Percentiles rank a stretch among this genome's conserved stretches.
These are phyloP conservation scores for Thalassaphorura encarpata DNA, from an alignment of 1,140 invertebrate species.

Conservation along the genomic window DNA sequence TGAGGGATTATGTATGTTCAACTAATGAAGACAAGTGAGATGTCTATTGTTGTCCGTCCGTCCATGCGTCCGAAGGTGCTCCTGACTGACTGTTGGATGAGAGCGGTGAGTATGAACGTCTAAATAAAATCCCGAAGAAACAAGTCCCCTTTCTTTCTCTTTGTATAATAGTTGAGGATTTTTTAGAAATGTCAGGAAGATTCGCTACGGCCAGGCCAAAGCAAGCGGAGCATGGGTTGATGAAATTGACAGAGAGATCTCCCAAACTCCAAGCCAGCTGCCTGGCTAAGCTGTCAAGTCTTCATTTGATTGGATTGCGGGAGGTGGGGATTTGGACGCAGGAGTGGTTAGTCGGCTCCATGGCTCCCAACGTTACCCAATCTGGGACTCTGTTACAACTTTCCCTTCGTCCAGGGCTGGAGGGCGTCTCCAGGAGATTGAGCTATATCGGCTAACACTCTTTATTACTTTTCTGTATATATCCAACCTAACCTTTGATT, in stretches of 20 bases:
- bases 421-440: slow-evolving; percentile 4
- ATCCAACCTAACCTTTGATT: slow-evolving; percentile 15
- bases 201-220: slow-evolving; percentile 29
- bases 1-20: background rate
- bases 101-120: background rate
- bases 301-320: slow-evolving; percentile 24
- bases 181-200: slow-evolving; percentile 32
- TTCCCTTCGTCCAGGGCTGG: background rate
- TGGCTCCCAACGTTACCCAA: background rate
- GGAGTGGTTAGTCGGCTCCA: background rate
- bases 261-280: background rate
- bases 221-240: slow-evolving; percentile 30
- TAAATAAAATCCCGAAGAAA: background rate
- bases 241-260: slow-evolving; percentile 34
- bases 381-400: background rate
- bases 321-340: background rate
- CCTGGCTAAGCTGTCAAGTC: slow-evolving; percentile 24
- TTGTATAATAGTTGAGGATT: background rate
- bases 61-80: background rate
- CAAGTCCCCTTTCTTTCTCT: background rate
- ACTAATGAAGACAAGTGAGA: background rate
- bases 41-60: background rate
- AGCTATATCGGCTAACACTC: slow-evolving; percentile 28
- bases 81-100: too few relatives aligned
- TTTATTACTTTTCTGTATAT: slow-evolving; percentile 25